Evolutionary conservation across 2,888 invertebrate genomes (phyloP).

Genomic region (Selenia dentaria): DNA sequence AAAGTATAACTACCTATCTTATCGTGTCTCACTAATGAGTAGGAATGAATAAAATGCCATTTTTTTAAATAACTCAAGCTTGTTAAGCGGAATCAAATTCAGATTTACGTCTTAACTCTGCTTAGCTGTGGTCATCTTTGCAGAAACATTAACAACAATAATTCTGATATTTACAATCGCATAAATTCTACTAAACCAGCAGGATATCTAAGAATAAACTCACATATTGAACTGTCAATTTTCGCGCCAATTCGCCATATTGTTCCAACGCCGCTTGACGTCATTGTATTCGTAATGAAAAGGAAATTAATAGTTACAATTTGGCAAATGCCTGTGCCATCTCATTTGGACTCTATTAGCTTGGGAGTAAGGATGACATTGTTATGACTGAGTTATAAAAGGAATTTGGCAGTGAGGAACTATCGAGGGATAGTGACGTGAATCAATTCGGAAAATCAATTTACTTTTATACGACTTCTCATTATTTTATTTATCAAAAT

Average conservation of each 20-base stretch:
- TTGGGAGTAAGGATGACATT: slow-evolving; percentile 37
- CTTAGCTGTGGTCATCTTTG: too few species aligned
- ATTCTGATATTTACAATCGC: too few species aligned
- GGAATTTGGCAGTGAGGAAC: slow-evolving; percentile 38
- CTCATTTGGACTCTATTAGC: slow-evolving; percentile 24
- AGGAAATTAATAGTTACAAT: slow-evolving; percentile 75
- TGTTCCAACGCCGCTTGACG: slow-evolving; percentile 68
- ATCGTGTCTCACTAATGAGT: too few species aligned
- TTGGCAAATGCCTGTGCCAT: slow-evolving; percentile 37
- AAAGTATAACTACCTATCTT: too few species aligned
- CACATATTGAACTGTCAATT: slow-evolving; percentile 63
- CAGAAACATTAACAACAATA: too few species aligned
- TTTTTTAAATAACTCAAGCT: too few species aligned
- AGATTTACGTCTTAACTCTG: too few species aligned
- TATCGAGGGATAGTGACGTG: slow-evolving; percentile 49
- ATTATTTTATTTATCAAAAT: neutral
- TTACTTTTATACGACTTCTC: slow-evolving; percentile 23
- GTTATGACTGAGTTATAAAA: slow-evolving; percentile 5
- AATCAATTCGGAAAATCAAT: slow-evolving; percentile 49
- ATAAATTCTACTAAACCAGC: neutral
- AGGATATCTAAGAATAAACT: slow-evolving; percentile 2
- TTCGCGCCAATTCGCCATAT: slow-evolving; percentile 68
- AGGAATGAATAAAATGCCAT: too few species aligned
- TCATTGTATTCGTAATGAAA: slow-evolving; percentile 71
- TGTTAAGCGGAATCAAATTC: too few species aligned